Conservation (phyloP, 2,797 vertebrate species). For the Vespertilio murinus region DNA sequence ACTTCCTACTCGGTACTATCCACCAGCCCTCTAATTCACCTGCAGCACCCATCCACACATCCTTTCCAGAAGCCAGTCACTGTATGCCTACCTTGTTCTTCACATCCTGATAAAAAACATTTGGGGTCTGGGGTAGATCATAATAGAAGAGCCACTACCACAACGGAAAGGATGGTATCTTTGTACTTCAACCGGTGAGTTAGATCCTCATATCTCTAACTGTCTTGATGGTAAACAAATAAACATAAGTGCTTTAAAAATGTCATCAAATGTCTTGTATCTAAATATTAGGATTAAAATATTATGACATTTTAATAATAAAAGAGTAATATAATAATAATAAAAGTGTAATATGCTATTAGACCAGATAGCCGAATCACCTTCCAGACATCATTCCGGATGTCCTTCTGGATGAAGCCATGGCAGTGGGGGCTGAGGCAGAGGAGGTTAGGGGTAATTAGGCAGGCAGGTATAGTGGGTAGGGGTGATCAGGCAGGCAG, state of each 20-base stretch:
- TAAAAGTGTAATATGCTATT: no score
- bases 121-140: constrained; percentile 77
- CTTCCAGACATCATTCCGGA: no score
- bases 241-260: neutral
- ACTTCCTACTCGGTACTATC: constrained; percentile 84
- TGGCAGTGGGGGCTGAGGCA: no score
- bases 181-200: constrained; percentile 76
- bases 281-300: constrained; percentile 17
- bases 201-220: neutral
- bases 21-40: constrained; percentile 88
- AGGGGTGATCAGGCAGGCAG: no score
- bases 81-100: constrained; percentile 88
- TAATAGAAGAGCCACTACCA: constrained; percentile 57
- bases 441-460: no score
- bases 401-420: no score
- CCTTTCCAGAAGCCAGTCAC: constrained; percentile 86
- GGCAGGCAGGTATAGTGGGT: no score
- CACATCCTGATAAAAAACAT: constrained; percentile 85
- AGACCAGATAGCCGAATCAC: no score
- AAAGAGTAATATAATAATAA: no score
- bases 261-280: neutral
- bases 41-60: constrained; percentile 87
- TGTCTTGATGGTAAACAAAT: neutral
- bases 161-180: constrained; percentile 65
- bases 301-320: neutral